These are phyloP conservation scores for Agelastica alni DNA, from an alignment of 2,888 invertebrate species.

Conservation along the genomic window DNA sequence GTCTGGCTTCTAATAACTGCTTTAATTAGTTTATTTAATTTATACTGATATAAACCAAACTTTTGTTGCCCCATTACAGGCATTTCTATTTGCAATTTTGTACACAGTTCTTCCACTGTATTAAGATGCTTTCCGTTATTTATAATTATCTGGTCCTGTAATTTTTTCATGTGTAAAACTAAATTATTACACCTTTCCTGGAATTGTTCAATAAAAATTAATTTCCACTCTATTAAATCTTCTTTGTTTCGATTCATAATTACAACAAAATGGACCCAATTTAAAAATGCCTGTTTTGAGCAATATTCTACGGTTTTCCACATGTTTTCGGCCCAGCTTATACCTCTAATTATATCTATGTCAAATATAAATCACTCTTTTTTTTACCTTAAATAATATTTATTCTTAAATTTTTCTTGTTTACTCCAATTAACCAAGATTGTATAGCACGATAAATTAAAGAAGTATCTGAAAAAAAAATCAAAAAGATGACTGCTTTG, in stretches of 20 bases:
- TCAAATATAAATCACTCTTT: too few species aligned
- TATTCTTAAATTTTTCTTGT: too few species aligned
- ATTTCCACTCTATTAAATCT: slow-evolving; percentile 10
- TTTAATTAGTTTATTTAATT: slow-evolving; percentile 35
- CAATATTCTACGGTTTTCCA: slow-evolving; percentile 98
- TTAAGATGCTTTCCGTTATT: slow-evolving; percentile 58
- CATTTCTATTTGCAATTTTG: too few species aligned
- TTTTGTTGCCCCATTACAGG: too few species aligned
- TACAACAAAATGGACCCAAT: too few species aligned
- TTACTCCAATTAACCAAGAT: slow-evolving; percentile 97
- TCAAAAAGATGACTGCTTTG: too few species aligned
- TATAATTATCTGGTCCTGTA: slow-evolving; percentile 60
- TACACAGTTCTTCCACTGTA: slow-evolving; percentile 38
- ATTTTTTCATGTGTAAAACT: slow-evolving; percentile 62
- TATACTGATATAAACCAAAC: slow-evolving; percentile 37
- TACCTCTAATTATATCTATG: slow-evolving; percentile 7
- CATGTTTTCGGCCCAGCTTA: slow-evolving; percentile 80
- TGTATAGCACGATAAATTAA: slow-evolving; percentile 97
- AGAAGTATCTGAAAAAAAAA: slow-evolving; percentile 99
- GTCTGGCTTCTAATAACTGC: too few species aligned
- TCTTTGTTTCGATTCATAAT: slow-evolving; percentile 7
- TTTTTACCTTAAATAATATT: too few species aligned
- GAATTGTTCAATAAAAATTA: slow-evolving; percentile 5
- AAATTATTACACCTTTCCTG: too few species aligned
- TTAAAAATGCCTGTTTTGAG: slow-evolving; percentile 98